Evolutionary conservation across 2,888 invertebrate species (phyloP), one percentile per base, ranked within the genome.

Genomic region (Mimas tiliae): DNA sequence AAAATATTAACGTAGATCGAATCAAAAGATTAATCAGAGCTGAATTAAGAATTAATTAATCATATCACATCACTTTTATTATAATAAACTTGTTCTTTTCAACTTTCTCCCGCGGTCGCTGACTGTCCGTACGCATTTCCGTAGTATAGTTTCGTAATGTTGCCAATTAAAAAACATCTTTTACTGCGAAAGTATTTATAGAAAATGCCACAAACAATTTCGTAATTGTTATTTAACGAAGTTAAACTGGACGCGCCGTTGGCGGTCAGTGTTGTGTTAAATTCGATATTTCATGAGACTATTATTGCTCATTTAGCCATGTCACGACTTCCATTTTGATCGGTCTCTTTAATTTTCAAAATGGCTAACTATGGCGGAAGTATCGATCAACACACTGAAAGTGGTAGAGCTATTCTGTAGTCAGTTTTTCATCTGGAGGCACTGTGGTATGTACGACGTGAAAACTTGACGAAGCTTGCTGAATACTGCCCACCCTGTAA

Each of bases 111-210:
- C 19, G 9, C 42, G 11, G 55, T 16, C 16, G n/a, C n/a, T n/a
- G 42, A 16, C 50, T 50, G 16, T 55, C 9, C 55, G 55, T 42
- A 42, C 42, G 6, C 19, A 4, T 42, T 58, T 38, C 42, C 42
- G 58, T 58, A 19, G 34, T 38, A 8, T n/a, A 6, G 58, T 58
- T 38, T 38, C 58, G 42, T 58, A 58, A 58, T 58, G 38, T 42
- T 58, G 42, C 58, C 42, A 42, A 58, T 58, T 42, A 58, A 42
- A 58, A 55, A 58, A 58, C 38, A 42, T 42, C 58, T 42, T 50
- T 19, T 50, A 19, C 52, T 9, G 58, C 38, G 6, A 42, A 58
- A 42, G 19, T 42, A 58, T 58, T 55, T 42, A 58, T 38, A 19
- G 42, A 9, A 55, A 55, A 38, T 16, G 38, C 38, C 8, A 9